These are phyloP conservation scores for Nannoperca obscura DNA, from an alignment of 2,797 vertebrate genomes.

Conservation along the genomic window DNA sequence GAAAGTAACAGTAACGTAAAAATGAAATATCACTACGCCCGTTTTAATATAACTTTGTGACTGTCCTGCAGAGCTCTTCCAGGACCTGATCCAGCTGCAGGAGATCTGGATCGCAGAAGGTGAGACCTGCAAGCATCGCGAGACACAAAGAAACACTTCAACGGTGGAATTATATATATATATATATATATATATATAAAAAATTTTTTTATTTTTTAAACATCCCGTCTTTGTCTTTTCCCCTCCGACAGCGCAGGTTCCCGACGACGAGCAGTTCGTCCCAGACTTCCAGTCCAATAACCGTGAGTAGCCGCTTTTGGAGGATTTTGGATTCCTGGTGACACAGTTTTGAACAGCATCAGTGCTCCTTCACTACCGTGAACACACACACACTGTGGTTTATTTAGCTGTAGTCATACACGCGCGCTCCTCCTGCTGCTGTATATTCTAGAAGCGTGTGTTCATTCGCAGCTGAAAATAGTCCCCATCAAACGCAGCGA, in stretches of 20 bases:
- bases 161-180: too few species aligned
- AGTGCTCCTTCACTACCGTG: too few species aligned
- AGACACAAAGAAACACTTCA: too few species aligned
- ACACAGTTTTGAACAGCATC: too few species aligned
- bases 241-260: slow-evolving; percentile 88
- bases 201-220: too few species aligned
- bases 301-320: slow-evolving; percentile 87
- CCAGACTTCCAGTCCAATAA: slow-evolving; percentile 97
- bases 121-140: slow-evolving; percentile 67
- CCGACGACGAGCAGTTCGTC: slow-evolving; percentile 96
- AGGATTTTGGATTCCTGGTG: too few species aligned
- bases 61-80: slow-evolving; percentile 91
- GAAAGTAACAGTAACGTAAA: neutral
- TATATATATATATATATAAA: too few species aligned
- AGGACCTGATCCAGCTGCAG: slow-evolving; percentile 94
- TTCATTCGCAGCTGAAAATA: neutral
- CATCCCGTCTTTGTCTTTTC: too few species aligned
- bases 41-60: neutral
- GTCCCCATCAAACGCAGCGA: neutral
- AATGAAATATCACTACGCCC: neutral
- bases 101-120: slow-evolving; percentile 98
- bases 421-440: too few species aligned
- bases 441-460: neutral
- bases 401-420: too few species aligned
- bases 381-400: too few species aligned